Conservation (phyloP, 2,797 vertebrate genomes). For the Serranus cabrilla region DNA sequence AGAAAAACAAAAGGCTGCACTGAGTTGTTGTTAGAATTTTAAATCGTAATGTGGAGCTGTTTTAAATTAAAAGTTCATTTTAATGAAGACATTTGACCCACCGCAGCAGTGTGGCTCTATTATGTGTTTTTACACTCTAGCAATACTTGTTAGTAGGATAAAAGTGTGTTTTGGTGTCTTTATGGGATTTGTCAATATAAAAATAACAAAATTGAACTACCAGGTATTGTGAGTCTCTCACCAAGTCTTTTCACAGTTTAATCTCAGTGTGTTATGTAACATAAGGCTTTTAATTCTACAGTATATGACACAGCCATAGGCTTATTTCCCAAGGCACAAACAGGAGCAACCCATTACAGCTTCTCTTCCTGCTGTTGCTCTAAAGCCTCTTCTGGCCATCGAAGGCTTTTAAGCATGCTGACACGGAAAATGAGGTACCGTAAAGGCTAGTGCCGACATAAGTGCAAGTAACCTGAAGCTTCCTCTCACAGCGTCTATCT, state of each 20-base stretch:
- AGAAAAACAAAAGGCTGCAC: neutral
- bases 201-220: neutral
- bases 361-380: conserved; percentile 22
- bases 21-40: neutral
- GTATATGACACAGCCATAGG: conserved; percentile 10
- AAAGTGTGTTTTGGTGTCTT: neutral
- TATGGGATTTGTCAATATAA: neutral
- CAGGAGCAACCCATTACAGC: conserved; percentile 47
- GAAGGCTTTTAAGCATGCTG: conserved; percentile 59
- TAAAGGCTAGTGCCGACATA: conserved; percentile 29
- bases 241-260: neutral
- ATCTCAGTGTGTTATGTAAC: conserved; percentile 26
- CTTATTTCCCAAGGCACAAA: conserved; percentile 31
- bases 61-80: neutral
- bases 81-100: neutral
- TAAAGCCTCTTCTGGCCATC: conserved; percentile 42
- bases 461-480: conserved; percentile 51
- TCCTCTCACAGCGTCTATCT: conserved; percentile 42
- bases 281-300: conserved; percentile 32
- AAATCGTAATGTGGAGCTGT: neutral
- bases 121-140: neutral
- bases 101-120: neutral
- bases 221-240: neutral
- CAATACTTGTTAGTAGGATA: neutral
- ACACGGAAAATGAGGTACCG: conserved; percentile 53